Base-by-base conservation (phyloP, 2,888 invertebrate species). In the Noctua comes region DNA sequence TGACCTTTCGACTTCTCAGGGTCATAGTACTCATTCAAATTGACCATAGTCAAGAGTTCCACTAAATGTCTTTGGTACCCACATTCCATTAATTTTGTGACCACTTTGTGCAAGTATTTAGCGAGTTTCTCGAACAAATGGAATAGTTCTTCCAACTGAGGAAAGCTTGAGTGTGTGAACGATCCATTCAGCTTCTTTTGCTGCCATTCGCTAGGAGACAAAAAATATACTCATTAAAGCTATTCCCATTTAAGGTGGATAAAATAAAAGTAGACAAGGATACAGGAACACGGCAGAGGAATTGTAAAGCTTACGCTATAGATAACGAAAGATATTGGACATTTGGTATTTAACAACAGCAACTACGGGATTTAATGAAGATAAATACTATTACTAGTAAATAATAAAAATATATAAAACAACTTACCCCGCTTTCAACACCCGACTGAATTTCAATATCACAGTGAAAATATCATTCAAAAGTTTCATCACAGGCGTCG, bases 381-480 rank as follows among this genome's bases (percentile, higher is more conserved):
- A 43, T 66, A 40, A 65, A 40, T 24, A 65, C 57, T 57, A 57
- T 1, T 27, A 16, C 6, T 27, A n/a, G 2, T 27, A 27, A 62
- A 27, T 13, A 18, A 57, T 13, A 10, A 46, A 21, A 57, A 59
- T 64, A 71, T 8, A 93, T 95, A 48, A 21, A 65, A 66, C 68
- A 43, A 93, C 95, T 94, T 86, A 97, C 97, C 97, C 95, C 62
- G 95, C 94, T 85, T 95, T 96, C 73, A 98, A 92, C 84, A 97
- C 97, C 77, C 98, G 97, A 90, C 98, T 98, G 89, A 98, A 98
- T 90, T 98, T 98, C 84, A 98, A 92, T 59, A 98, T 97, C 13
- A 98, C 97, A 71, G 97, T 97, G 89, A 98, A 98, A 31, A 98
- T 97, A 92, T 98, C 98, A 76, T 98, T 97, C 57, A 98, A 95